Conservation (phyloP, 2,113 vertebrate genomes). For the Lethenteron reissneri region DNA sequence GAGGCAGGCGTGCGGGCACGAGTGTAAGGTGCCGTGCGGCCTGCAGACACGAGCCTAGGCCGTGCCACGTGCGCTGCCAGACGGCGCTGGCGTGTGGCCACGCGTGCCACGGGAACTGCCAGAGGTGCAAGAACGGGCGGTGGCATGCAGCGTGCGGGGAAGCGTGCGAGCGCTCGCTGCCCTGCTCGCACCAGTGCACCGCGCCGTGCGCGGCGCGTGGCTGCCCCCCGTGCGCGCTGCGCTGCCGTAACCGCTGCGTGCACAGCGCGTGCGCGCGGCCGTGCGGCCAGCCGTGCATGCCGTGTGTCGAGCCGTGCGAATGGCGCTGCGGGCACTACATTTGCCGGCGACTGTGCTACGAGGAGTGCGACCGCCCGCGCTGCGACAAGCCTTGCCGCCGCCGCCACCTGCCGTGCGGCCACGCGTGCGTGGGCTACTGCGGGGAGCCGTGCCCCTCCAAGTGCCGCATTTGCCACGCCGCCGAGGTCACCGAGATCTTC, state of each 20-base stretch:
- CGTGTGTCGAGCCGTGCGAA: not conserved
- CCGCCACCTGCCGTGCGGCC: constrained; percentile 26
- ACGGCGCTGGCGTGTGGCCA: not conserved
- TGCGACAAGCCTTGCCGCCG: not conserved
- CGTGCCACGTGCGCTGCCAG: not conserved
- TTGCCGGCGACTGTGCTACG: not conserved
- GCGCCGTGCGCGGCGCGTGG: not conserved
- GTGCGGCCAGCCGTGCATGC: not conserved
- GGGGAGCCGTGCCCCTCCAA: constrained; percentile 60
- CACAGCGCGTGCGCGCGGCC: not conserved
- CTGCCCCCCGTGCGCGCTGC: not conserved
- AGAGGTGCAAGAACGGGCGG: not conserved
- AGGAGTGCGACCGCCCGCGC: constrained; percentile 5
- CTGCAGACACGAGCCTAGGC: not conserved
- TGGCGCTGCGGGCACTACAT: constrained; percentile 3
- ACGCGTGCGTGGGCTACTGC: constrained; percentile 56
- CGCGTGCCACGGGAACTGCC: not conserved
- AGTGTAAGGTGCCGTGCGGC: not conserved
- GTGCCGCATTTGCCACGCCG: constrained; percentile 42
- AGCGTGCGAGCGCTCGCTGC: not conserved
- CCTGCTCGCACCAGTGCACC: not conserved
- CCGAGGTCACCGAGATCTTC: constrained; percentile 58
- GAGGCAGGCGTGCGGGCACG: not conserved
- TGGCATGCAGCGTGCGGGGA: not conserved
- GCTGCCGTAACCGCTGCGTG: not conserved